Evolutionary conservation across 2,113 vertebrate species (phyloP), one percentile per base, ranked within the genome.

Genomic region (Boleophthalmus pectinirostris): DNA sequence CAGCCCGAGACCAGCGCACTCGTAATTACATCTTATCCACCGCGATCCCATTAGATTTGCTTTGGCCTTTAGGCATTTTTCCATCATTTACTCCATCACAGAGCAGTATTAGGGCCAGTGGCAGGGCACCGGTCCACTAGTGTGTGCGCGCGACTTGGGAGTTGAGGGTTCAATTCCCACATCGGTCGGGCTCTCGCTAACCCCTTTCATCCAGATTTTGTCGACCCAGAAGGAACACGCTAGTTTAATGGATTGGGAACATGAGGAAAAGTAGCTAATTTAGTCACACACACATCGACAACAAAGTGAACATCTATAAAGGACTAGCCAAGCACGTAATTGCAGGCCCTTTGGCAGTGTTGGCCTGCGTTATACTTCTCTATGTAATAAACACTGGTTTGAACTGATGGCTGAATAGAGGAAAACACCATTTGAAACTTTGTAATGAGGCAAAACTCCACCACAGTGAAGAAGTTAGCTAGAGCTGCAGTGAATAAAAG

Each of bases 21-120:
- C 83, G 87, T 90, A 89, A 89, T 90, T 92, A 90, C 89, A 87
- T 74, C 73, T 75, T 43, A 23, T n/a, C 81, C 67, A 29, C 82
- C 77, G 80, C 86, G 85, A 85, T 87, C 88, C 87, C 82, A 90
- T 90, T 90, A 89, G 77, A 81, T 80, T 76, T 87, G 85, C 72
- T 33, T 68, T 77, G 87, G 85, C 89, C 85, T 89, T 82, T 77
- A 68, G 88, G 86, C 90, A 74, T 85, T 90, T 90, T 82, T 87
- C 87, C 81, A 88, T 87, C 82, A 84, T 87, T 90, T 85, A 90
- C 81, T 83, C 82, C 79, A 82, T 84, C 83, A 82, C 73, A 84
- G 80, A 78, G 56, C 68, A 74, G 78, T 73, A 70, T 85, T 78
- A 81, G 81, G 83, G 81, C 79, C 68, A 79, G 51, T 74, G 82